Base-by-base conservation (phyloP, 2,113 vertebrate species). In the Microtus ochrogaster region DNA sequence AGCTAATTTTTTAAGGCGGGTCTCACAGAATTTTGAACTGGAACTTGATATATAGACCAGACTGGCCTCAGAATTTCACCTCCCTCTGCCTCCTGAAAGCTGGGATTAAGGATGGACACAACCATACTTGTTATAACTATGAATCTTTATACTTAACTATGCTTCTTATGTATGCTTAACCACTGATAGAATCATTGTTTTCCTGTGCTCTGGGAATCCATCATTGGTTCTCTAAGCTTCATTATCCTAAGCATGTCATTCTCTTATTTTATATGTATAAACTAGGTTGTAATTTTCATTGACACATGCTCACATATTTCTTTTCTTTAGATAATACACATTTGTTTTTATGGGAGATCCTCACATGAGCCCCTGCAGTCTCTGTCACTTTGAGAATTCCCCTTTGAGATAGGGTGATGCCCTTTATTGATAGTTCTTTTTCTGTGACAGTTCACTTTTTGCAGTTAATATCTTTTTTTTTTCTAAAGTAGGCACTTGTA, bases 371-470 rank as follows among this genome's bases (percentile, higher is more conserved):
- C 89, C 63, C 77, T 39, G 3, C 10, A n/a, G n/a, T 49, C 58
- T 17, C 22, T 61, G 72, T 9, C 76, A 52, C 86, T 91, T 72
- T 89, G 55, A 79, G 79, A 86, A 41, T 83, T 92, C 4, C 65
- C 30, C 90, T 96, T 63, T 72, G 77, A 95, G 74, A 78, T 82
- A 85, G 41, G 66, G n/a, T 72, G 49, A 87, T 94, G 39, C 39
- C 55, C 61, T 83, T 92, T 76, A 72, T 63, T 94, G 65, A 73
- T 66, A 74, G 39, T 63, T 96, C 87, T 44, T 77, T 79, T 90
- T 84, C 11, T 95, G 58, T 97, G 44, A 63, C 93, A 90, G 93
- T 97, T 98, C 97, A 79, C 96, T 91, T 84, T 94, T 96, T 68
- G 22, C 77, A 65, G 28, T 82, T 90, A 41, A 88, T 91, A 74